Evolutionary conservation across 2,888 invertebrate genomes (phyloP).

Genomic region (Tanypteryx hageni): DNA sequence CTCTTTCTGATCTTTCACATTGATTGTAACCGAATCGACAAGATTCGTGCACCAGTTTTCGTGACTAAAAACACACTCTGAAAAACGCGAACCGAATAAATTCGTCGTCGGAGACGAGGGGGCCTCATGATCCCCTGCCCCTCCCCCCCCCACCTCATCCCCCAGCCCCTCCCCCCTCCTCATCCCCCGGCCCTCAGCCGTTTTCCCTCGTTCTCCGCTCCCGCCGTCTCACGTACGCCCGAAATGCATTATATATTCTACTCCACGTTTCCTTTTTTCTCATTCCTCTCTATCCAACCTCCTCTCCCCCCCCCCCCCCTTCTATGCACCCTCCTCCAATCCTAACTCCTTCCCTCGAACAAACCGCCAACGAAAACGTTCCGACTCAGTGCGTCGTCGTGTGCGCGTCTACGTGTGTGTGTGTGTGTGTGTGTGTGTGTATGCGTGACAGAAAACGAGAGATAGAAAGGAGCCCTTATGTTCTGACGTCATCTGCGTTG

Average conservation of each 20-base stretch:
- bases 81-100: conserved; percentile 45
- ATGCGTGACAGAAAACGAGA: too few species aligned
- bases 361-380: background rate
- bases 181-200: background rate
- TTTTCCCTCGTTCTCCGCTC: background rate
- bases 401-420: too few species aligned
- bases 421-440: too few species aligned
- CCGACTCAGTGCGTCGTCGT: background rate
- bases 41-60: conserved; percentile 54
- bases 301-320: conserved; percentile 15
- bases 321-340: background rate
- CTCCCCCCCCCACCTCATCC: background rate
- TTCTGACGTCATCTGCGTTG: too few species aligned
- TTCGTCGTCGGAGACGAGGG: conserved; percentile 26
- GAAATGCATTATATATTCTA: conserved; percentile 59
- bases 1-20: conserved; percentile 3
- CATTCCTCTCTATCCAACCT: conserved; percentile 13
- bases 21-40: conserved; percentile 62
- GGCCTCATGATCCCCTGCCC: background rate
- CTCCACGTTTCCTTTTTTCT: conserved; percentile 36
- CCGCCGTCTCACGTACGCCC: background rate
- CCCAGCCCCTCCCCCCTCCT: background rate
- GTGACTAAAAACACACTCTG: conserved; percentile 61
- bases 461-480: too few species aligned
- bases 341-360: background rate